Percentiles rank a stretch among this genome's conserved stretches.
Evolutionary conservation across 2,888 invertebrate species (phyloP).

Genomic region (Hypercompe scribonia): DNA sequence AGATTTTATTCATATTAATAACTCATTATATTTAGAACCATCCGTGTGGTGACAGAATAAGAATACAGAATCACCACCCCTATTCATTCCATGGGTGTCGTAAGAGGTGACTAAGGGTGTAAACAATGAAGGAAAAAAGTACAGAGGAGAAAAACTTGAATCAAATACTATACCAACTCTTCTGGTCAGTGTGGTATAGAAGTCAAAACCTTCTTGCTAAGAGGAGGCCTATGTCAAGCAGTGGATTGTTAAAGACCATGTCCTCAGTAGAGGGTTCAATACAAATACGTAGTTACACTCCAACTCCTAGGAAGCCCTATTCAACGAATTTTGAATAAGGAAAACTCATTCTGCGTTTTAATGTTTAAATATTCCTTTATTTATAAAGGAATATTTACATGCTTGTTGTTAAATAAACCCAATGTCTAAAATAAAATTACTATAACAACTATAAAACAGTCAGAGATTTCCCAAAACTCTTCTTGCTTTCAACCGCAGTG

Average conservation of each 20-base stretch:
- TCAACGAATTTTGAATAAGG: background rate
- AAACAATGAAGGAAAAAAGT: no score
- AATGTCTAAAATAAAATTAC: background rate
- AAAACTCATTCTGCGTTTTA: background rate
- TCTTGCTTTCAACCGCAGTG: background rate
- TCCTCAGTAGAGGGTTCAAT: background rate
- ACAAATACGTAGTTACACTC: background rate
- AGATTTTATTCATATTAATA: no score
- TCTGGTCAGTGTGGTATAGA: no score
- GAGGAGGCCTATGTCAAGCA: no score
- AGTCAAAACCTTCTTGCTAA: no score
- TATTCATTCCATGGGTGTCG: no score
- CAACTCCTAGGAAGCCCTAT: background rate
- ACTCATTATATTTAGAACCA: no score
- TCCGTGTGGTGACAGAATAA: no score
- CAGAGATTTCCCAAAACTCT: background rate
- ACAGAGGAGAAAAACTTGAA: no score
- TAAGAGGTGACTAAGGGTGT: no score
- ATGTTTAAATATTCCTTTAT: background rate
- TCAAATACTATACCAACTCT: no score
- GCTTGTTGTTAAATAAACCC: background rate
- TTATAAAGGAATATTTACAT: background rate
- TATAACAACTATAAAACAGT: background rate
- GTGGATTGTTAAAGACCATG: background rate
- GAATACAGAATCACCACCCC: no score